Base-by-base conservation (phyloP, 2,888 invertebrate species). In the Troides oblongomaculatus region DNA sequence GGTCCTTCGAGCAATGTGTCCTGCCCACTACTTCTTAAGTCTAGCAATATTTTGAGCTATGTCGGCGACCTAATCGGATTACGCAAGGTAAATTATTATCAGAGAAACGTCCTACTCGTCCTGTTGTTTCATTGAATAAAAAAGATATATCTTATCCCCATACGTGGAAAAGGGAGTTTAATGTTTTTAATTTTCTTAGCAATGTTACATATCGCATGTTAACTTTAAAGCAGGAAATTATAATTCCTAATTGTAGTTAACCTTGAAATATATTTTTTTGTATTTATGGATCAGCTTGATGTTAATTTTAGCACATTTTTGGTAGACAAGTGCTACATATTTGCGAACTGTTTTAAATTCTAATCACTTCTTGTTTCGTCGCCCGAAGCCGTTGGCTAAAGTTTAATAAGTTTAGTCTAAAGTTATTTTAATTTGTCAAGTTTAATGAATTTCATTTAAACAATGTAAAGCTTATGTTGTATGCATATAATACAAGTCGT, bases 291-390 rank as follows among this genome's bases (percentile, higher is more conserved):
- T 66, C n/a, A 46, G 46, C 23, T 50, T 60, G 43, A 59, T 59
- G 39, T 65, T 23, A 59, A 65, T 46, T 58, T 18, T 59, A 59
- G 53, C n/a, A 30, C 21, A 62, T 63, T 63, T 68, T 58, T 56
- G 30, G 21, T 8, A 21, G 23, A 25, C 21, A 58, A 30, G 59
- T 17, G 46, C 46, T 63, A 50, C 50, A 25, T 59, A 59, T 50
- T 58, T 56, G 63, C 7, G 0, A 1, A 23, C 68, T 64, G 58
- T 43, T 63, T 68, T 63, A 63, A 68, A 68, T 68, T 68, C 63
- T 25, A 63, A 50, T 23, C 63, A 8, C 58, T 63, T 46, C 63
- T 46, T 59, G 68, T 63, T 63, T 46, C 68, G 59, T 53, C 46
- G 46, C 18, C 36, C 17, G 39, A 17, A 58, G 43, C 50, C 36